Conservation (phyloP, 2,797 vertebrate species). For the Mormyrops boulengeri region DNA sequence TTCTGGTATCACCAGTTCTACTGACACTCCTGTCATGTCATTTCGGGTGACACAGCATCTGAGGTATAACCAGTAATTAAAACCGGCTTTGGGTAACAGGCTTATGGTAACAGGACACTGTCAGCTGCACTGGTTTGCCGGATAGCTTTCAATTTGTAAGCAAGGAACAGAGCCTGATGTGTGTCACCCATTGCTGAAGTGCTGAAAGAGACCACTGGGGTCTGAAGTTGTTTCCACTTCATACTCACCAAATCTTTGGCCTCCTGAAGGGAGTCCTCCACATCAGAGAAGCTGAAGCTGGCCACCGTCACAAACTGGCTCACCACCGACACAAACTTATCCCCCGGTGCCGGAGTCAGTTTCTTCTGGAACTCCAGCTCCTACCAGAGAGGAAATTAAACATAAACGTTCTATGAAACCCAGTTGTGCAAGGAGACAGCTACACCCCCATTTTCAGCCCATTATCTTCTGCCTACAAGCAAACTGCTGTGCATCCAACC, state of each 20-base stretch:
- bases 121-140: background rate
- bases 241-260: constrained; percentile 87
- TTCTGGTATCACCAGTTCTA: background rate
- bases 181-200: background rate
- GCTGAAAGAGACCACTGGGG: background rate
- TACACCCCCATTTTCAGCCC: background rate
- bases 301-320: constrained; percentile 97
- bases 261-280: constrained; percentile 88
- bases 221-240: background rate
- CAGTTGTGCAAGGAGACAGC: background rate
- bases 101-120: background rate
- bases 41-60: background rate
- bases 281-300: constrained; percentile 97
- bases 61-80: background rate
- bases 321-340: constrained; percentile 95
- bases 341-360: constrained; percentile 72
- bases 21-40: background rate
- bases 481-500: background rate
- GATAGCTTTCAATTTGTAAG: background rate
- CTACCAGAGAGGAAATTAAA: constrained; percentile 49
- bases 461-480: background rate
- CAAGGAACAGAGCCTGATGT: background rate
- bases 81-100: background rate
- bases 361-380: constrained; percentile 92
- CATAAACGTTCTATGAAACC: background rate